phyloP scores from a whole-genome alignment of 2,888 invertebrate species.

The Entomobrya multifasciata region DNA sequence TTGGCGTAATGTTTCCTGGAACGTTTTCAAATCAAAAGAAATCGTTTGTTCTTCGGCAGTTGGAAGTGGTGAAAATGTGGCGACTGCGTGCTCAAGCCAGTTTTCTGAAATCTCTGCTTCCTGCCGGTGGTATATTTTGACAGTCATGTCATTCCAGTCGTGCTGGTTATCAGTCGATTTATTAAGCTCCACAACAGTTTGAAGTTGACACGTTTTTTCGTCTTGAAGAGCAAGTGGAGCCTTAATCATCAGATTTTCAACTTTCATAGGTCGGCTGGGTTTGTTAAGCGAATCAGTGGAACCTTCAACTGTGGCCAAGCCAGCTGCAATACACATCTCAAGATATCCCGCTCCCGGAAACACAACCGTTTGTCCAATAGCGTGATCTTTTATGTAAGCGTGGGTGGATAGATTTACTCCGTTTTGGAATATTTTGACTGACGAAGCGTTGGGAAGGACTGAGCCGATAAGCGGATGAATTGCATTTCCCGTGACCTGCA shows the following conservation, averaged over 20 bases:
- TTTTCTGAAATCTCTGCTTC: neutral
- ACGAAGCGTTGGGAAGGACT: conserved; percentile 36
- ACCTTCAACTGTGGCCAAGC: conserved; percentile 27
- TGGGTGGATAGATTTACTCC: neutral
- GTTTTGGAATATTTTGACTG: conserved; percentile 47
- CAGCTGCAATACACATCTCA: conserved; percentile 66
- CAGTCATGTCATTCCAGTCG: conserved; percentile 9
- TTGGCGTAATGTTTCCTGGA: no score
- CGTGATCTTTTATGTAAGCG: conserved; percentile 60
- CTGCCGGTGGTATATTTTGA: conserved; percentile 16
- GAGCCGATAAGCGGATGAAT: conserved; percentile 70
- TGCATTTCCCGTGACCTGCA: neutral
- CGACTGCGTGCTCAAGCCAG: conserved; percentile 59
- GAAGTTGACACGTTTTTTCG: neutral
- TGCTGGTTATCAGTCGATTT: neutral
- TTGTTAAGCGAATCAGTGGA: neutral
- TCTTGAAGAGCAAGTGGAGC: conserved; percentile 58
- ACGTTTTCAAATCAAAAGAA: neutral
- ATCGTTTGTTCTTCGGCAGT: neutral
- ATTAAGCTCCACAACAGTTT: conserved; percentile 43
- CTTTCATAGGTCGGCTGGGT: conserved; percentile 49
- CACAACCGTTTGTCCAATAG: conserved; percentile 42
- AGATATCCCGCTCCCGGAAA: conserved; percentile 66
- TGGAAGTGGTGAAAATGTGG: conserved; percentile 48
- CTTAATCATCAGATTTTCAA: conserved; percentile 65